Evolutionary conservation across 2,888 invertebrate genomes (phyloP), one percentile per base, ranked within the genome.

Genomic region (Harpalus rufipes): DNA sequence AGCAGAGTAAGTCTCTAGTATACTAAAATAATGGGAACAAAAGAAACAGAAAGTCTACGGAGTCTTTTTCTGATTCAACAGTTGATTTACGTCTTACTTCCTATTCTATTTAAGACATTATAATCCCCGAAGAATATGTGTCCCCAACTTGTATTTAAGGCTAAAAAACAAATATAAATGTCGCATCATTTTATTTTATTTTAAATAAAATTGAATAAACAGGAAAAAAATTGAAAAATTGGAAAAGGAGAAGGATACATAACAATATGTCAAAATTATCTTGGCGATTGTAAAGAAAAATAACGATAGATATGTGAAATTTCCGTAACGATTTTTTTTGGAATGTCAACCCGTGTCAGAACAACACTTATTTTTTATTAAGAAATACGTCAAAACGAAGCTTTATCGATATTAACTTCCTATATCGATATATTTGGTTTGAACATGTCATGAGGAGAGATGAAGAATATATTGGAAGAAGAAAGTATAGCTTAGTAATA

Each of bases 41-140:
- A 51, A 51, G 44, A 12, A 51, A 51, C 10, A 2, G 44, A 72
- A 72, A 41, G 25, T 65, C 32, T 18, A n/a, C 12, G 14, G 72
- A 32, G 14, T 39, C 72, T 72, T 32, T 72, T 72, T 32, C 72
- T 41, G 72, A 72, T 72, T 72, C 72, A 72, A 41, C 72, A 72
- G 16, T 14, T 39, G 72, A 72, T 72, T 72, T 72, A 39, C 72
- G 72, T 32, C 41, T 18, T 39, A 72, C 41, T 32, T 41, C 25
- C 72, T 72, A 14, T 6, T 12, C 44, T 51, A 12, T 51, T 51
- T 51, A 51, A 51, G 44, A 51, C 44, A 51, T 51, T 51, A 51
- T 51, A 51, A 51, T 51, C 44, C 44, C 44, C 1, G 44, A 51
- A 51, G 44, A 51, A 51, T 10, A 51, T 0, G 44, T 51, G 44